Evolutionary conservation across 1,140 invertebrate genomes (phyloP).

Genomic region (Pristionchus pacificus): DNA sequence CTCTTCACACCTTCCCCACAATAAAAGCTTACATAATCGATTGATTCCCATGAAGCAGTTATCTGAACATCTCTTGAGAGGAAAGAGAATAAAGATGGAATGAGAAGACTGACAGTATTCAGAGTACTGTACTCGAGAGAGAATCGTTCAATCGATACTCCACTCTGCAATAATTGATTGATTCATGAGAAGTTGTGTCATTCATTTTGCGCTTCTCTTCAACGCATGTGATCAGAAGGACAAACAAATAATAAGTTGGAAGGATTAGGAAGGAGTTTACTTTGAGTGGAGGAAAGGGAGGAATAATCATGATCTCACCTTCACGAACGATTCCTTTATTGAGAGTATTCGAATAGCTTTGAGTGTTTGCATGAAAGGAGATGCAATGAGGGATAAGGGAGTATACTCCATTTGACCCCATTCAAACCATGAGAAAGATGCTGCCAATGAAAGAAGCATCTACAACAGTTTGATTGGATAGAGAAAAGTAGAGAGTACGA

Average conservation of each 20-base stretch:
- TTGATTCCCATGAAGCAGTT: constrained; percentile 35
- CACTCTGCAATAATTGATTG: no score
- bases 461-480: constrained; percentile 9
- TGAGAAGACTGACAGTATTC: constrained; percentile 23
- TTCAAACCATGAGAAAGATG: constrained; percentile 30
- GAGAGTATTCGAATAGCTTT: constrained; percentile 14
- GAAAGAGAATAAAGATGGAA: constrained; percentile 25
- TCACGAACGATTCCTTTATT: constrained; percentile 18
- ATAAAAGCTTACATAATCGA: constrained; percentile 31
- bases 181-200: no score
- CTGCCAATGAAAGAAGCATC: constrained; percentile 21
- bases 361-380: constrained; percentile 23
- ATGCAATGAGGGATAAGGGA: constrained; percentile 11
- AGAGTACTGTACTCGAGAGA: background rate
- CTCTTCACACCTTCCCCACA: no score
- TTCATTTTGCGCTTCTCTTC: no score
- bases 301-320: background rate
- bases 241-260: no score
- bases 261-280: no score
- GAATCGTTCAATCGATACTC: background rate
- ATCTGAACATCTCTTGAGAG: constrained; percentile 21
- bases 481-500: background rate
- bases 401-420: constrained; percentile 33
- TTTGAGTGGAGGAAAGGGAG: no score
- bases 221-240: no score